These are phyloP conservation scores for Catocala nupta DNA, from an alignment of 2,888 invertebrate genomes.

Conservation along the genomic window DNA sequence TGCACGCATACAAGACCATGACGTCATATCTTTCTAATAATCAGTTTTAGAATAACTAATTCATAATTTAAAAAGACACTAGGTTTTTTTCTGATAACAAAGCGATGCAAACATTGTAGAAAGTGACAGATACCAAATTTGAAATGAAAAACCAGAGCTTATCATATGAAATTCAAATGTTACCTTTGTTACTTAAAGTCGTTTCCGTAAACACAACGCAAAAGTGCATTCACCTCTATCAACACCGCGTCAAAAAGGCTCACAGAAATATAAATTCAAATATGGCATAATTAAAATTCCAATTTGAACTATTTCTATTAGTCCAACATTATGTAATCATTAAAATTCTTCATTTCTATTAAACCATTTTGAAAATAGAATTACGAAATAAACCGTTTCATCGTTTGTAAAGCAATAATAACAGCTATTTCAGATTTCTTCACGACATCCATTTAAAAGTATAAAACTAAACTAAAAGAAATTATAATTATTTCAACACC, in stretches of 20 bases:
- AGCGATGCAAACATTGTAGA: conserved; percentile 49
- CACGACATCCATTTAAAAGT: no score
- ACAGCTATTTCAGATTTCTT: no score
- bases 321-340: conserved; percentile 27
- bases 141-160: conserved; percentile 57
- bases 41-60: not conserved
- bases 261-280: conserved; percentile 11
- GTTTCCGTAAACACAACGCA: conserved; percentile 69
- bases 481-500: no score
- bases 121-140: conserved; percentile 61
- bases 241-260: conserved; percentile 16
- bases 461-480: no score
- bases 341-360: conserved; percentile 21
- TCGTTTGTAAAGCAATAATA: no score
- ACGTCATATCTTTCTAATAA: not conserved
- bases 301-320: conserved; percentile 10
- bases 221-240: conserved; percentile 67
- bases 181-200: conserved; percentile 52
- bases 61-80: not conserved
- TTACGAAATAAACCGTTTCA: not conserved
- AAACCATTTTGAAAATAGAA: conserved; percentile 28
- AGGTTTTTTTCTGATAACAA: not conserved
- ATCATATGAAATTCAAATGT: conserved; percentile 69
- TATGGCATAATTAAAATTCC: conserved; percentile 19
- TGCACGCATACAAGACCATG: not conserved